phyloP scores from a whole-genome alignment of 2,888 invertebrate species.

The Tipula vernalis region DNA sequence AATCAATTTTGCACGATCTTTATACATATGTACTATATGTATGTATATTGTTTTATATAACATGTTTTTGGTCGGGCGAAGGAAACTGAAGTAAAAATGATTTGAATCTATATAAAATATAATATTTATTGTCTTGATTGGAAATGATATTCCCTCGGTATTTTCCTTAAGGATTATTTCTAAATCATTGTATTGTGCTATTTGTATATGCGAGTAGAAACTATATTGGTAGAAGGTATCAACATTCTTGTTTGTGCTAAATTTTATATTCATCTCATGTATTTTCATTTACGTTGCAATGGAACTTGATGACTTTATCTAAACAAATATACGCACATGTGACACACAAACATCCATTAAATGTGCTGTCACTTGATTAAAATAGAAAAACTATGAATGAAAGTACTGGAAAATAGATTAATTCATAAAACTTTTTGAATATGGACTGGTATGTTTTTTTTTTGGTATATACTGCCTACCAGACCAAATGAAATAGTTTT shows the following conservation, averaged over 20 bases:
- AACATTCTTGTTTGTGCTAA: neutral
- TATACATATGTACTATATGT: neutral
- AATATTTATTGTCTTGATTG: neutral
- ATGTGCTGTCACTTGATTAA: neutral
- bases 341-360: neutral
- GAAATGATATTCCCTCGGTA: neutral
- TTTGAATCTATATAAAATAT: neutral
- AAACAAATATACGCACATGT: neutral
- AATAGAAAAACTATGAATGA: neutral
- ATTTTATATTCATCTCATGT: neutral
- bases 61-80: neutral
- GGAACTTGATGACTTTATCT: neutral
- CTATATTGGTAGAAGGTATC: neutral
- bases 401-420: neutral
- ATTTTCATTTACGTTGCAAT: neutral
- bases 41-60: neutral
- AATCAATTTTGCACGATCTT: neutral
- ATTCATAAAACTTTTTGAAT: neutral
- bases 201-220: neutral
- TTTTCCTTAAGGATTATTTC: neutral
- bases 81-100: neutral
- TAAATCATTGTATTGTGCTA: neutral
- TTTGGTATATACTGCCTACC: neutral
- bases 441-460: neutral
- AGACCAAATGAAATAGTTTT: neutral